phyloP scores from a whole-genome alignment of 1,140 invertebrate genomes.

The Anthonomus grandis region DNA sequence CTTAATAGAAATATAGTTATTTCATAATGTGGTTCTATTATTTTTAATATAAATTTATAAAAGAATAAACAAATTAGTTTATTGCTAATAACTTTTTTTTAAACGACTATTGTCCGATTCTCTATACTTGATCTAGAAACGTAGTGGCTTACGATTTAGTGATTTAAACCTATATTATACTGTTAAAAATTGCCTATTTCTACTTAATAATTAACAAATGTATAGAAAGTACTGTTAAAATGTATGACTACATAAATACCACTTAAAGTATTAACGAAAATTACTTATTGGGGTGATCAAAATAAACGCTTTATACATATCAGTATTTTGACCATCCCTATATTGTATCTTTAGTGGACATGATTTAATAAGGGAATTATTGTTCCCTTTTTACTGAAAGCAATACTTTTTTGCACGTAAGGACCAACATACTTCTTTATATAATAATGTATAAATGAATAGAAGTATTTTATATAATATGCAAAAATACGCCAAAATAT shows the following conservation, averaged over 20 bases:
- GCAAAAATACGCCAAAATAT: neutral
- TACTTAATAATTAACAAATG: too few species aligned
- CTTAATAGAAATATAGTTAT: too few species aligned
- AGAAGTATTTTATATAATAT: neutral
- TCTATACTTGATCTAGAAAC: too few species aligned
- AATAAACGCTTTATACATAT: neutral
- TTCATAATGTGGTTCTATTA: too few species aligned
- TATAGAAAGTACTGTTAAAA: neutral
- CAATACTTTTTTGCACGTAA: constrained; percentile 12
- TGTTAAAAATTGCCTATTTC: too few species aligned
- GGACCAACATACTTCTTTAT: constrained; percentile 1
- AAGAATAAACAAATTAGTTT: too few species aligned
- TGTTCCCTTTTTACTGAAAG: neutral
- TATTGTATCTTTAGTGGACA: neutral
- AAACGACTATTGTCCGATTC: too few species aligned
- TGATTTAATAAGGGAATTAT: neutral
- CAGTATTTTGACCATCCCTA: neutral
- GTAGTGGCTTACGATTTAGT: too few species aligned
- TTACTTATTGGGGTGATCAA: neutral
- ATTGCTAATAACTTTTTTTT: too few species aligned
- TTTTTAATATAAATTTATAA: too few species aligned
- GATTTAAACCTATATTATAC: too few species aligned
- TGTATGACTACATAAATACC: neutral
- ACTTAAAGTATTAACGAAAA: neutral
- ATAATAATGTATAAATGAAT: neutral